These are phyloP conservation scores for Eurypyga helias DNA, from an alignment of 2,113 vertebrate species.

Conservation along the genomic window DNA sequence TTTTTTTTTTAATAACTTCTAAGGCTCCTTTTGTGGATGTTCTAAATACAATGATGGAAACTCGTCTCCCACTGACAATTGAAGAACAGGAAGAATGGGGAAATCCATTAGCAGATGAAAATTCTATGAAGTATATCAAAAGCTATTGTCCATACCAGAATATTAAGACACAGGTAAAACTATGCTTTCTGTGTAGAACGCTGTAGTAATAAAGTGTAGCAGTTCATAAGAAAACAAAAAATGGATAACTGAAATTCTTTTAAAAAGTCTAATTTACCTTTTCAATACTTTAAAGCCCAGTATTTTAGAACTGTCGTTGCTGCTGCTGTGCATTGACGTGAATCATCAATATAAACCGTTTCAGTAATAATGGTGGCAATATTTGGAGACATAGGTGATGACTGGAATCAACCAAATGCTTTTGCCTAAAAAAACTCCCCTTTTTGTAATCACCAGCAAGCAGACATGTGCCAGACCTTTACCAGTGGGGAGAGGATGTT, in stretches of 20 bases:
- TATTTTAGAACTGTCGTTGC: not conserved
- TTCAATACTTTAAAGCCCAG: not conserved
- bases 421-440: not conserved
- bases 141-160: slow-evolving; percentile 94
- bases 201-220: not conserved
- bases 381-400: not conserved
- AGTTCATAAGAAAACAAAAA: not conserved
- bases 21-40: slow-evolving; percentile 96
- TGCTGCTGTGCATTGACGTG: not conserved
- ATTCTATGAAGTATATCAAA: slow-evolving; percentile 82
- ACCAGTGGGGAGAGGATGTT: not conserved
- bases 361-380: not conserved
- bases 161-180: slow-evolving; percentile 90
- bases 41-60: slow-evolving; percentile 89
- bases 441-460: not conserved
- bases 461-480: not conserved
- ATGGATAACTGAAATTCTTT: not conserved
- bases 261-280: not conserved
- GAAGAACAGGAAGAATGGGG: slow-evolving; percentile 98
- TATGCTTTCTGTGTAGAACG: not conserved
- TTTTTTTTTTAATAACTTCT: not conserved
- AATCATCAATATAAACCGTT: not conserved
- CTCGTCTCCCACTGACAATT: slow-evolving; percentile 86
- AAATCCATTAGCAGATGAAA: slow-evolving; percentile 81
- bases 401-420: not conserved